Conservation (phyloP, 2,113 vertebrate genomes). For the Myrmecobius fasciatus region DNA sequence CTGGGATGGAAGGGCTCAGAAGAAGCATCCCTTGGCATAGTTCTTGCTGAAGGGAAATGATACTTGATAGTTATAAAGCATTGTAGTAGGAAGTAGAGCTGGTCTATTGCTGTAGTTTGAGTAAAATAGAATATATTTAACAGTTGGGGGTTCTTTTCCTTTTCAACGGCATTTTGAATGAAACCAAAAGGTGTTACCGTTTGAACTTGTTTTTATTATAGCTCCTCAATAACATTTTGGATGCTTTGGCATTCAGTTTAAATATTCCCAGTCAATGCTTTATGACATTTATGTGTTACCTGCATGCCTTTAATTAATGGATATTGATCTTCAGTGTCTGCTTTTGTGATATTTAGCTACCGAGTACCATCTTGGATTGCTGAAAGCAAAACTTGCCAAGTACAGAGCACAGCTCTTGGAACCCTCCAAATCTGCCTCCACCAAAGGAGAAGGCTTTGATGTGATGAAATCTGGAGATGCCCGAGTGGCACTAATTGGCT, state of each 20-base stretch:
- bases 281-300: background rate
- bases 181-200: background rate
- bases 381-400: conserved; percentile 98
- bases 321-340: background rate
- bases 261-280: background rate
- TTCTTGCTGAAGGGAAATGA: background rate
- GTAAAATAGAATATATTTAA: background rate
- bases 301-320: background rate
- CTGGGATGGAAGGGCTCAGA: background rate
- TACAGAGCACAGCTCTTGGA: conserved; percentile 97
- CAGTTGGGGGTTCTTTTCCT: background rate
- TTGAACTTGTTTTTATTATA: background rate
- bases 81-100: background rate
- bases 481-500: conserved; percentile 96
- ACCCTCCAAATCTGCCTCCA: conserved; percentile 92
- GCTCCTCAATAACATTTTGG: background rate
- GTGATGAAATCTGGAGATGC: conserved; percentile 99
- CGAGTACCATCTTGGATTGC: conserved; percentile 96
- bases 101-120: background rate
- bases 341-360: conserved; percentile 87
- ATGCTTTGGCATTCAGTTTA: background rate
- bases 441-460: conserved; percentile 98
- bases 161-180: background rate
- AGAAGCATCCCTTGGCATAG: background rate
- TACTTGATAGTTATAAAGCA: background rate